Conservation (phyloP, 2,113 vertebrate species). For the Prolemur simus region DNA sequence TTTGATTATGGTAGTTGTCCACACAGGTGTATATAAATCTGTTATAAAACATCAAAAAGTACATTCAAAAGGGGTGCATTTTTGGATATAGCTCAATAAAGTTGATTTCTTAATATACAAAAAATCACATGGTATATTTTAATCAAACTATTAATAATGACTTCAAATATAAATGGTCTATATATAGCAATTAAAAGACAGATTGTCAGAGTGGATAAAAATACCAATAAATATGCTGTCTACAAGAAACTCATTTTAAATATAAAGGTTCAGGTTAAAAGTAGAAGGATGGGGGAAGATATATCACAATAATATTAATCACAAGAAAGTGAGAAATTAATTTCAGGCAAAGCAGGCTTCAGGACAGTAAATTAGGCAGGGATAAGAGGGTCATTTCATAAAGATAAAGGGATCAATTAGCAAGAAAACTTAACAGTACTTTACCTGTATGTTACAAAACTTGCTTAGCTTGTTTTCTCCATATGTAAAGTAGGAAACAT, state of each 20-base stretch:
- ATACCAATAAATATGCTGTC: neutral
- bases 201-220: neutral
- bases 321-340: neutral
- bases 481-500: neutral
- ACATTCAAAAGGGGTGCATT: neutral
- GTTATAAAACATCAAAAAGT: neutral
- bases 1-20: neutral
- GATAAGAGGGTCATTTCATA: neutral
- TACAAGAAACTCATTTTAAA: neutral
- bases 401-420: neutral
- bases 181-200: neutral
- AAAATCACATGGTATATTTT: neutral
- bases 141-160: neutral
- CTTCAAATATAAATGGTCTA: neutral
- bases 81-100: neutral
- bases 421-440: neutral
- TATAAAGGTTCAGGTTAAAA: neutral
- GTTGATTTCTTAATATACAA: neutral
- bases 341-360: neutral
- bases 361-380: neutral
- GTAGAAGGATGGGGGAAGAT: neutral
- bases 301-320: neutral
- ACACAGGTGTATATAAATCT: neutral
- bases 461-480: neutral
- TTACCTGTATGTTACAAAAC: neutral